phyloP scores from a whole-genome alignment of 2,113 vertebrate species.

The Thermophis baileyi region DNA sequence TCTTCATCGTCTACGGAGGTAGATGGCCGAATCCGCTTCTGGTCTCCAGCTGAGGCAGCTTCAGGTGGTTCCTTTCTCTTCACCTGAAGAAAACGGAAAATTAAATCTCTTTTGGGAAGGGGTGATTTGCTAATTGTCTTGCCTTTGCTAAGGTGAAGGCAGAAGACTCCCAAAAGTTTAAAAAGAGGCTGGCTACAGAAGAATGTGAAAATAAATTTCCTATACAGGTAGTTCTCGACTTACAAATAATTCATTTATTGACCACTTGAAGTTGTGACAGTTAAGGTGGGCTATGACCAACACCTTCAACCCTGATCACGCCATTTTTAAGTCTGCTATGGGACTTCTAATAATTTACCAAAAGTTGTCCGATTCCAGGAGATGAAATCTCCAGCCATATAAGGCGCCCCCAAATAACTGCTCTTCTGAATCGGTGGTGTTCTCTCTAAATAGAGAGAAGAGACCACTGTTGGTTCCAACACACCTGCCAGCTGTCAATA shows the following conservation, averaged over 20 bases:
- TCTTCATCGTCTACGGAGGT: constrained; percentile 93
- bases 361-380: not conserved
- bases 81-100: constrained; percentile 69
- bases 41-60: constrained; percentile 78
- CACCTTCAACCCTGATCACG: not conserved
- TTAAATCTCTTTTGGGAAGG: not conserved
- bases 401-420: not conserved
- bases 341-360: not conserved
- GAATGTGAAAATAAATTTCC: not conserved
- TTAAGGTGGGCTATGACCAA: not conserved
- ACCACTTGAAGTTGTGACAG: not conserved
- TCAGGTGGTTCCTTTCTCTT: constrained; percentile 97
- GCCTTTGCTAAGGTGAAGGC: not conserved
- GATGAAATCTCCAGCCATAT: not conserved
- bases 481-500: not conserved
- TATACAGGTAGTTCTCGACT: not conserved
- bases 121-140: not conserved
- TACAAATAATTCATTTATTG: not conserved
- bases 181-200: not conserved
- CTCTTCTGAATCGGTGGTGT: not conserved
- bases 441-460: not conserved
- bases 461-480: not conserved
- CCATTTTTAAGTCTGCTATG: not conserved
- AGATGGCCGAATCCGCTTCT: constrained; percentile 90
- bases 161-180: not conserved